Evolutionary conservation across 2,797 vertebrate species (phyloP).

Genomic region (Phalloptychus januarius): DNA sequence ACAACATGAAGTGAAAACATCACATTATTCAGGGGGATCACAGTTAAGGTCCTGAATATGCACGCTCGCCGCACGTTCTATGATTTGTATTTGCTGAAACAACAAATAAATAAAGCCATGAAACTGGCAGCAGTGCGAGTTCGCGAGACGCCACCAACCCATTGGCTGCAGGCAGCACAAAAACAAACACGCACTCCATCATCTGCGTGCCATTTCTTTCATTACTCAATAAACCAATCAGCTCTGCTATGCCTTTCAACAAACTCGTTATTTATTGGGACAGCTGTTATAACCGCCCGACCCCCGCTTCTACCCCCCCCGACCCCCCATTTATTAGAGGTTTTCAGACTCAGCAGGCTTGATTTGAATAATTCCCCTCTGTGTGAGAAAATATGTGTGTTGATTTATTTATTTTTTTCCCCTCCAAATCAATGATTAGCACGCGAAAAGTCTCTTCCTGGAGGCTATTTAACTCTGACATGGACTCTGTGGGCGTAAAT

Average conservation of each 20-base stretch:
- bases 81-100: not conserved
- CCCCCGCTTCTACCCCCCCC: not conserved
- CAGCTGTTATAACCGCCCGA: constrained; percentile 26
- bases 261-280: constrained; percentile 38
- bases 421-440: constrained; percentile 54
- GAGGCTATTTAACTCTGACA: constrained; percentile 53
- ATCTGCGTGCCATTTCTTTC: constrained; percentile 42
- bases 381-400: constrained; percentile 46
- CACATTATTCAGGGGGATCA: not conserved
- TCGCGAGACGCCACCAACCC: constrained; percentile 32
- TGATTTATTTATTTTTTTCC: constrained; percentile 36
- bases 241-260: constrained; percentile 47
- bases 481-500: constrained; percentile 45
- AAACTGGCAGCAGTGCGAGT: constrained; percentile 10
- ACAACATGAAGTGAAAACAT: not conserved
- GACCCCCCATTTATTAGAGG: constrained; percentile 24
- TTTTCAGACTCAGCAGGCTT: constrained; percentile 43
- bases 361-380: constrained; percentile 40
- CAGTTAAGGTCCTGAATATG: not conserved
- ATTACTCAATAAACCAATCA: constrained; percentile 59
- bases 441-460: constrained; percentile 47
- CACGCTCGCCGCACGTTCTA: not conserved
- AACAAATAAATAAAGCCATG: too few relatives aligned
- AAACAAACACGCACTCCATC: constrained; percentile 36
- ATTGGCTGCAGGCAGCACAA: constrained; percentile 6